A percentile compares a stretch with the other conserved stretches of the same genome.
Evolutionary conservation across 1,140 invertebrate genomes (phyloP).

Genomic region (Oryzaephilus surinamensis): DNA sequence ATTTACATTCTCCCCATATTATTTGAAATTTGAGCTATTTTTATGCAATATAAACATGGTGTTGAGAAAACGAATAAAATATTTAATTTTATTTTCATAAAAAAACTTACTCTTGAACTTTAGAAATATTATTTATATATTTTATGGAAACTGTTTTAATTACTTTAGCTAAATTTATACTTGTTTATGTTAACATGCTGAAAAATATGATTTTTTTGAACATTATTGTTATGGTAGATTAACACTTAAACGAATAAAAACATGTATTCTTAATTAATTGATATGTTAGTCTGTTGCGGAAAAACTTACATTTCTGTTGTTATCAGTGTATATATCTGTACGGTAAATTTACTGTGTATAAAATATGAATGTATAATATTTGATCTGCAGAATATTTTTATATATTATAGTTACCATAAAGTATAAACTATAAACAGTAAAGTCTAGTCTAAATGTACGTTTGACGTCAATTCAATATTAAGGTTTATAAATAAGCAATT

Average conservation of each 20-base stretch:
- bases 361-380: too few relatives aligned
- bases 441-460: too few relatives aligned
- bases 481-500: too few relatives aligned
- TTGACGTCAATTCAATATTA: too few relatives aligned
- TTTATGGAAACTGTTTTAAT: background rate
- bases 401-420: too few relatives aligned
- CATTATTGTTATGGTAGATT: background rate
- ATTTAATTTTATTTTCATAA: background rate
- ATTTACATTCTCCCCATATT: background rate
- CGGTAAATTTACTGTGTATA: too few relatives aligned
- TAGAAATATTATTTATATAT: too few relatives aligned
- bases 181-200: background rate
- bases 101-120: slow-evolving; percentile 1
- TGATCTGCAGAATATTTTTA: too few relatives aligned
- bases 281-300: background rate
- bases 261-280: background rate
- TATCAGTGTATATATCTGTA: too few relatives aligned
- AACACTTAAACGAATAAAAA: background rate
- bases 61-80: background rate
- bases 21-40: background rate
- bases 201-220: too few relatives aligned
- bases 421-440: too few relatives aligned
- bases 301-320: too few relatives aligned
- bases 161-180: background rate
- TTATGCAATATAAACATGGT: background rate